Percentiles rank a stretch among this genome's conserved stretches.
These are phyloP conservation scores for Struthio camelus DNA, from an alignment of 2,113 vertebrate genomes.

Conservation along the genomic window DNA sequence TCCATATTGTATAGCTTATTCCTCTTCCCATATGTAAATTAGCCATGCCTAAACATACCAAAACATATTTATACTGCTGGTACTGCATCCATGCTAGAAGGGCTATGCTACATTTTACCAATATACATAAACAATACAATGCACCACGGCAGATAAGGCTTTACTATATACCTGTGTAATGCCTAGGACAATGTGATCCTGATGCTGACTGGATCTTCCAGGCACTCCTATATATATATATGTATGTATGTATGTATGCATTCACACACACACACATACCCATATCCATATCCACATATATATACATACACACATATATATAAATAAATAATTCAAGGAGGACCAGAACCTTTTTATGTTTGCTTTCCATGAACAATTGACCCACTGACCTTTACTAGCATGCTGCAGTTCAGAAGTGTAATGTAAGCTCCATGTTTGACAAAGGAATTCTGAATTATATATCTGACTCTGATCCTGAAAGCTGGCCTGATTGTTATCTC, in stretches of 20 bases:
- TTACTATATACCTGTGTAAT: not conserved
- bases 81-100: not conserved
- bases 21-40: not conserved
- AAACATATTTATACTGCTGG: not conserved
- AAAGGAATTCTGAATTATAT: slow-evolving; percentile 19
- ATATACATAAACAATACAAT: not conserved
- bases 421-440: not conserved
- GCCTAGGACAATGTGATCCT: not conserved
- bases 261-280: too few relatives aligned
- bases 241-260: not conserved
- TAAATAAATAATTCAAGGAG: not conserved
- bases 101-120: not conserved
- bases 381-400: not conserved
- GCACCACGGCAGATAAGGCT: slow-evolving; percentile 1
- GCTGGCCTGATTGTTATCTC: slow-evolving; percentile 5
- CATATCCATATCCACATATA: too few relatives aligned
- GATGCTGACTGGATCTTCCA: not conserved
- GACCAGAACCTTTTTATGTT: not conserved
- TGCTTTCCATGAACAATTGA: not conserved
- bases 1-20: not conserved
- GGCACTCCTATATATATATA: not conserved
- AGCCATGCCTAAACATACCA: not conserved
- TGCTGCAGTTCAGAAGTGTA: not conserved
- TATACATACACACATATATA: not conserved
- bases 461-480: not conserved